Evolutionary conservation across 2,888 invertebrate genomes (phyloP).

Genomic region (Ptilodon capucinus): DNA sequence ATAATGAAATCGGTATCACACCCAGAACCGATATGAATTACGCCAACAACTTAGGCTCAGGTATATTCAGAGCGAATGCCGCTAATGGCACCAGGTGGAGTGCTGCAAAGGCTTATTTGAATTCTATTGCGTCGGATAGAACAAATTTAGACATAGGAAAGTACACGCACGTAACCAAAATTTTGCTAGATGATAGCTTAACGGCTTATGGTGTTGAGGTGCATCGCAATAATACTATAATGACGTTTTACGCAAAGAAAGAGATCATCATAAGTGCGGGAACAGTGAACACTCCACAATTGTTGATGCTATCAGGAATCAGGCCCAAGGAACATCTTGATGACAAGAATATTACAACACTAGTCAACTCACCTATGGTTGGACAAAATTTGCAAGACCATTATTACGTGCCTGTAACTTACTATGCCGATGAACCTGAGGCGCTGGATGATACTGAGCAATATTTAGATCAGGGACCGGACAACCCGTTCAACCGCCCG

Average conservation of each 20-base stretch:
- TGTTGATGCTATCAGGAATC: slow-evolving; percentile 52
- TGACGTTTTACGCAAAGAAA: slow-evolving; percentile 33
- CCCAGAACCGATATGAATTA: background rate
- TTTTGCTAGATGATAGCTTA: background rate
- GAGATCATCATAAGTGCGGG: slow-evolving; percentile 54
- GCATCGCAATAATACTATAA: slow-evolving; percentile 9
- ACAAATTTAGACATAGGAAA: background rate
- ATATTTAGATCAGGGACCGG: too few relatives aligned
- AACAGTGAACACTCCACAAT: slow-evolving; percentile 43
- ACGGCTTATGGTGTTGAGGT: background rate
- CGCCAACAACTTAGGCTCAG: background rate
- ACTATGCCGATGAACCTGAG: background rate
- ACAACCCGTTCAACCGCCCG: too few relatives aligned
- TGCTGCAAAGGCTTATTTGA: background rate
- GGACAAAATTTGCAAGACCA: slow-evolving; percentile 49
- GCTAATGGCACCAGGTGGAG: background rate
- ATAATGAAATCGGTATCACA: background rate
- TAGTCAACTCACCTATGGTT: slow-evolving; percentile 42
- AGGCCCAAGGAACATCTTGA: slow-evolving; percentile 44
- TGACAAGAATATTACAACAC: slow-evolving; percentile 33
- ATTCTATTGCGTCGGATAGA: background rate
- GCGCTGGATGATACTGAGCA: background rate
- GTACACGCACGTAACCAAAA: background rate
- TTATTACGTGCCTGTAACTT: background rate
- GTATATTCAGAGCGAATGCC: background rate